phyloP scores from a whole-genome alignment of 2,113 vertebrate species.

The Caloenas nicobarica region DNA sequence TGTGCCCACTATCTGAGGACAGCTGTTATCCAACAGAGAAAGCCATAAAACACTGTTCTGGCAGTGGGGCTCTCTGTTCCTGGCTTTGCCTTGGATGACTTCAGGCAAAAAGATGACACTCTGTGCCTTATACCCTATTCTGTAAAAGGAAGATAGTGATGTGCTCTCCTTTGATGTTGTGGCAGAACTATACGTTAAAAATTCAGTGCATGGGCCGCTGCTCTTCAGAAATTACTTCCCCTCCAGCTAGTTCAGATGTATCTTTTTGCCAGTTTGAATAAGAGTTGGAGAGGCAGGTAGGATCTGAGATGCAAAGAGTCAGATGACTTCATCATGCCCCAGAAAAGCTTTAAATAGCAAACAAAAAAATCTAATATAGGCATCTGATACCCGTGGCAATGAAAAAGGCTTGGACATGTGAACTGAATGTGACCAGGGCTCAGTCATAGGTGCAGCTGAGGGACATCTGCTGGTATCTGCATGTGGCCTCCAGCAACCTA shows the following conservation, averaged over 20 bases:
- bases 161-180: neutral
- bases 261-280: neutral
- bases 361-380: neutral
- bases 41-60: neutral
- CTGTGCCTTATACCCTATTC: slow-evolving; percentile 7
- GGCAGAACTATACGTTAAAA: neutral
- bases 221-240: neutral
- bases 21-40: neutral
- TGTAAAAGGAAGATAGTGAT: neutral
- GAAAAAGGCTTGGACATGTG: neutral
- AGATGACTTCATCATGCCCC: neutral
- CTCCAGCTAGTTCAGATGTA: neutral
- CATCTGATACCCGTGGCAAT: neutral
- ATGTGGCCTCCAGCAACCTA: neutral
- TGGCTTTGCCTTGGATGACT: neutral
- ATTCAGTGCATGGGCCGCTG: slow-evolving; percentile 15
- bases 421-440: neutral
- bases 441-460: neutral
- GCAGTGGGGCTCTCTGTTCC: neutral
- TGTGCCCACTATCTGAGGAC: neutral
- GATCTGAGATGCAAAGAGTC: neutral
- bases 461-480: neutral
- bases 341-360: neutral
- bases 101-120: neutral
- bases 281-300: neutral